A percentile compares a stretch with the other conserved stretches of the same genome.
These are phyloP conservation scores for Oreochromis aureus DNA, from an alignment of 2,113 vertebrate genomes.

Conservation along the genomic window DNA sequence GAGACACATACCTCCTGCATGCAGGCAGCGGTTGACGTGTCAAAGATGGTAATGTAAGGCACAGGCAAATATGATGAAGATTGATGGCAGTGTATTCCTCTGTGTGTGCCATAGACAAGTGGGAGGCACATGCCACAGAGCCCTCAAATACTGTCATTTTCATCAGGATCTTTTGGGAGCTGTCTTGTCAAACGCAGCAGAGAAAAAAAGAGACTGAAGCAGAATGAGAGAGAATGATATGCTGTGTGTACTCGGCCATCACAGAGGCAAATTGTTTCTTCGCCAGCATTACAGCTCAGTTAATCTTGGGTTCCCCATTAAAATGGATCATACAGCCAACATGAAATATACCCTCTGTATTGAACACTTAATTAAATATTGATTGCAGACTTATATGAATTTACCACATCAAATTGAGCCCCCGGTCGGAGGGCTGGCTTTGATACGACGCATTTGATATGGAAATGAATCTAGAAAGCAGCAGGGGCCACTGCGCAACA, in stretches of 20 bases:
- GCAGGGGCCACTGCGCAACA: slow-evolving; percentile 43
- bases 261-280: slow-evolving; percentile 26
- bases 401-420: slow-evolving; percentile 64
- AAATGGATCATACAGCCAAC: slow-evolving; percentile 56
- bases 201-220: neutral
- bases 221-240: neutral
- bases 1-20: neutral
- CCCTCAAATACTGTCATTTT: neutral
- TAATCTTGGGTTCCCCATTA: slow-evolving; percentile 48
- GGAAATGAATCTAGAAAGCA: slow-evolving; percentile 63
- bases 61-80: slow-evolving; percentile 11
- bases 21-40: neutral
- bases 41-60: slow-evolving; percentile 9
- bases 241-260: neutral
- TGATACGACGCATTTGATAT: slow-evolving; percentile 63
- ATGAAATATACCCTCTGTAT: slow-evolving; percentile 65
- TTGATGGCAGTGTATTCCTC: slow-evolving; percentile 1
- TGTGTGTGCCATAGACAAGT: neutral
- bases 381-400: slow-evolving; percentile 70
- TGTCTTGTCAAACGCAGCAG: neutral
- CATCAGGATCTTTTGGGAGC: neutral
- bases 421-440: slow-evolving; percentile 59
- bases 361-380: slow-evolving; percentile 73
- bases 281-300: slow-evolving; percentile 9
- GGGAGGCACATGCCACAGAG: neutral